These are phyloP conservation scores for Lasioglossum figueresi DNA, from an alignment of 2,888 invertebrate species.

Conservation along the genomic window DNA sequence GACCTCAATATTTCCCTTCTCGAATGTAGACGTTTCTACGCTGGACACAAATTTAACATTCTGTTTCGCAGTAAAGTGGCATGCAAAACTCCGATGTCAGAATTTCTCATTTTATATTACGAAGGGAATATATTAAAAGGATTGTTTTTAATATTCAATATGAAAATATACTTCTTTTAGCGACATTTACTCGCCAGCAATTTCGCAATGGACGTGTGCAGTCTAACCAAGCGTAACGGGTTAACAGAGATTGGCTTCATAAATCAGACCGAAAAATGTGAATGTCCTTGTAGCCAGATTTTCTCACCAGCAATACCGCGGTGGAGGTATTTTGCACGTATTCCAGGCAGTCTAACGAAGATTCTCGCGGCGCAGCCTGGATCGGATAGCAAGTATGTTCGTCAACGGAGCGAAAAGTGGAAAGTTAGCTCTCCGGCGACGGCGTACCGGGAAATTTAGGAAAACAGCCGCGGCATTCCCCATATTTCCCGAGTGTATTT, in stretches of 20 bases:
- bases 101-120: not conserved
- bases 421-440: not conserved
- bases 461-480: constrained; percentile 20
- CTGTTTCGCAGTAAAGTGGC: not conserved
- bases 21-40: not conserved
- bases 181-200: not conserved
- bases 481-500: constrained; percentile 24
- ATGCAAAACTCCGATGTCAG: not conserved
- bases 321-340: not conserved
- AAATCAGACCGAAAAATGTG: not conserved
- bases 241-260: not conserved
- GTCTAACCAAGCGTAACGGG: no score
- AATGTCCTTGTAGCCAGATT: not conserved
- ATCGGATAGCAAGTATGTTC: not conserved
- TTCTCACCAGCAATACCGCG: not conserved
- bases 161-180: not conserved
- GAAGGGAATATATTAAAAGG: not conserved
- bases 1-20: not conserved
- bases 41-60: not conserved
- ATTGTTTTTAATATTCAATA: not conserved
- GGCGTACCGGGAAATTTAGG: constrained; percentile 5
- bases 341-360: not conserved
- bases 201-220: not conserved
- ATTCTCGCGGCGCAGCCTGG: not conserved
- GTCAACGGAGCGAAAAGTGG: not conserved